Conservation (phyloP, 2,888 invertebrate genomes). For the Epirrhoe alternata region DNA sequence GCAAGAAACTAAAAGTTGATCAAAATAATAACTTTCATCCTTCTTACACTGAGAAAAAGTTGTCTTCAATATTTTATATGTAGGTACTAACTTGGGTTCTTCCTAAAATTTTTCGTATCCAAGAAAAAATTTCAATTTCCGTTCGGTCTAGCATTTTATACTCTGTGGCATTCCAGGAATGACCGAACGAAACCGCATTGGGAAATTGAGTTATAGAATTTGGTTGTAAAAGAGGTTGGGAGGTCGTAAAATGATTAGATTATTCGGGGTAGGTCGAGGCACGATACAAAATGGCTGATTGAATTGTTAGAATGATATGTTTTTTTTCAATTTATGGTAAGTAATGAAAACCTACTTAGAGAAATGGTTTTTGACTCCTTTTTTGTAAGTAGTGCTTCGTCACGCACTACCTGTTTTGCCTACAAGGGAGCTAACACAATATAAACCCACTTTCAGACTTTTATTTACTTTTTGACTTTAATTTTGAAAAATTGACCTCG, state of each 20-base stretch:
- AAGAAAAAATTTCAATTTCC: not conserved
- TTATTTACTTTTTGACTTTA: too few relatives aligned
- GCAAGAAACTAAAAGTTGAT: too few relatives aligned
- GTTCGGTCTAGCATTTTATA: conserved; percentile 5
- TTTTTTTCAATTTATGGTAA: conserved; percentile 20
- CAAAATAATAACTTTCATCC: too few relatives aligned
- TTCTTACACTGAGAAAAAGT: too few relatives aligned
- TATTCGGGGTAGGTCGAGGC: conserved; percentile 30
- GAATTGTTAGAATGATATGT: conserved; percentile 21
- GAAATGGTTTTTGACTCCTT: conserved; percentile 2
- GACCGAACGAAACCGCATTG: conserved; percentile 29
- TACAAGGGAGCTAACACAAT: not conserved
- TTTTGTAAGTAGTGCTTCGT: not conserved
- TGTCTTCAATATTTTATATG: too few relatives aligned
- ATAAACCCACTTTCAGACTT: too few relatives aligned
- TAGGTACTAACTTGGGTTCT: too few relatives aligned
- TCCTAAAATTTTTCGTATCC: not conserved
- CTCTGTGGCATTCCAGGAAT: conserved; percentile 17
- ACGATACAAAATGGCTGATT: conserved; percentile 28
- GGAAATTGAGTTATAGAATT: conserved; percentile 42
- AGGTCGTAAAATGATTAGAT: conserved; percentile 38
- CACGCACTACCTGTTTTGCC: not conserved
- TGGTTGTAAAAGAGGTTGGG: conserved; percentile 31
- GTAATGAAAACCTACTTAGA: conserved; percentile 1
- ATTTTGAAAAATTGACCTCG: too few relatives aligned